Conservation (phyloP, 1,140 invertebrate species). For the Philopotamus ludificatus region DNA sequence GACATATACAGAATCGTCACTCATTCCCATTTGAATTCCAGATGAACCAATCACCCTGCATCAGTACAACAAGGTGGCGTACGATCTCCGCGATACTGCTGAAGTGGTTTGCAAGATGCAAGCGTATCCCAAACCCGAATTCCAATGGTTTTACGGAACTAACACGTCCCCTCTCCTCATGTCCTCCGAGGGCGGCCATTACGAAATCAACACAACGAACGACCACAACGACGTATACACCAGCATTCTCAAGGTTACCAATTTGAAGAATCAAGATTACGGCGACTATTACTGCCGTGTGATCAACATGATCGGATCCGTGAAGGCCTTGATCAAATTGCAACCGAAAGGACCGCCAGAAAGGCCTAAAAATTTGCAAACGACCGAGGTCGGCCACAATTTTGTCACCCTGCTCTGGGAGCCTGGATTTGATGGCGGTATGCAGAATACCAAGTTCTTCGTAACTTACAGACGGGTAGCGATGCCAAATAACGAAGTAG, state of each 20-base stretch:
- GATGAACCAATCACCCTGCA: conserved; percentile 82
- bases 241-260: conserved; percentile 73
- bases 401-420: conserved; percentile 80
- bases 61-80: conserved; percentile 86
- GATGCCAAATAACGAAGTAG: conserved; percentile 57
- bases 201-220: conserved; percentile 76
- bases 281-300: conserved; percentile 87
- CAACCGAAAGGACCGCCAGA: conserved; percentile 85
- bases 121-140: conserved; percentile 87
- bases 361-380: conserved; percentile 68
- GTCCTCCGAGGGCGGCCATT: conserved; percentile 80
- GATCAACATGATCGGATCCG: conserved; percentile 72
- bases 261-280: conserved; percentile 77
- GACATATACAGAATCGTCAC: neutral
- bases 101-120: conserved; percentile 85
- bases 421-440: conserved; percentile 85
- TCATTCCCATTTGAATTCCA: conserved; percentile 47
- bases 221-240: conserved; percentile 84
- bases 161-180: conserved; percentile 70
- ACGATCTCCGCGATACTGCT: conserved; percentile 78
- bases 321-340: conserved; percentile 73
- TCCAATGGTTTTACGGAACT: conserved; percentile 84
- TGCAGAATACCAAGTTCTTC: conserved; percentile 81
- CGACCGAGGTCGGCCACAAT: conserved; percentile 70
- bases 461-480: conserved; percentile 70